Evolutionary conservation across 2,113 vertebrate species (phyloP), one percentile per base, ranked within the genome.

Genomic region (Tachuris rubrigastra): DNA sequence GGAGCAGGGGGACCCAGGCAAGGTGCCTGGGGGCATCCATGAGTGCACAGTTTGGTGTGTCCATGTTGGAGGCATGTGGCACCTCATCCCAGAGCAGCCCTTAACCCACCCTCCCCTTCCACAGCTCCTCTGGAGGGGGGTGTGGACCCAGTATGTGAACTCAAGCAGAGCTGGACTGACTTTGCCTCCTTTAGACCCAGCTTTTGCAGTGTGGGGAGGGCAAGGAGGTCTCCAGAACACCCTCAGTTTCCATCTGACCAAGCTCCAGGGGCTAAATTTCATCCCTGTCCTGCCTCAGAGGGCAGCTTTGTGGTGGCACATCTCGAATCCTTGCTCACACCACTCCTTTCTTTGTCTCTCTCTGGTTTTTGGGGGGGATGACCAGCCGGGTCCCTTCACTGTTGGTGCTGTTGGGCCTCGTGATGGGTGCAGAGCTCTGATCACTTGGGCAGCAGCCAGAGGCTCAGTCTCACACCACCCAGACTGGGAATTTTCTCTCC

Each of bases 121-220:
- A 11, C 77, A 69, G 7, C 69, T 35, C 39, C 49, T 72, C 52
- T 9, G 1, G 50, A 56, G 53, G 3, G 9, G 11, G 53, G 13
- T 1, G 0, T 11, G 28, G 4, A 9, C 8, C 14, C 1, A 2
- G 1, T 4, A 1, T 9, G 20, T 1, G 4, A 55, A 7, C 23
- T 17, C 0, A 1, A 60, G 41, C 63, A 39, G 41, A 60, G 24
- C 42, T 11, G 41, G 8, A 4, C 37, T n/a, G 2, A 4, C 5
- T 42, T 33, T 8, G 2, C 14, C 41, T 25, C 41, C 23, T 47
- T 39, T 19, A 13, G 8, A 3, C 12, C 7, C 42, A 5, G 1
- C 4, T 55, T 53, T 10, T 0, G 0, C 59, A 19, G 44, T 0
- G 0, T 10, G 37, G 10, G 24, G 23, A 41, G 30, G 8, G 1